Conservation (phyloP, 2,113 vertebrate species). For the Mastomys coucha region DNA sequence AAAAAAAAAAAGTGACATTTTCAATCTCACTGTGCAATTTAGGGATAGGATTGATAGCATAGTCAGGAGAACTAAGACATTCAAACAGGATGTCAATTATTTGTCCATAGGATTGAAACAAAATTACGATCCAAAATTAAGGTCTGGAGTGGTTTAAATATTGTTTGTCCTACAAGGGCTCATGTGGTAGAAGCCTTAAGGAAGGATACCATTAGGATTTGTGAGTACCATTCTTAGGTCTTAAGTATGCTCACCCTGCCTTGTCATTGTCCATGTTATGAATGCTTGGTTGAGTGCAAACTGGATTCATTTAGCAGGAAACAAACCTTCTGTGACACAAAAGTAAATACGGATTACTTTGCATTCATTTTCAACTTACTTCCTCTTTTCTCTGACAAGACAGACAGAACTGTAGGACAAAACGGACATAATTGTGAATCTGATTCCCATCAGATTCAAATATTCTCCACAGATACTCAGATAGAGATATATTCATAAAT, state of each 20-base stretch:
- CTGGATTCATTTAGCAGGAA: not conserved
- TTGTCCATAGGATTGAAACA: slow-evolving; percentile 1
- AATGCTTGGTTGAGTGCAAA: not conserved
- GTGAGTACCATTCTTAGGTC: too few relatives aligned
- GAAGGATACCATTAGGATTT: not conserved
- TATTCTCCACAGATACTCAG: not conserved
- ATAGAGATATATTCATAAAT: not conserved
- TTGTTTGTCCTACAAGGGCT: not conserved
- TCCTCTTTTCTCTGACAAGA: not conserved
- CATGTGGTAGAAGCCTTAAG: not conserved
- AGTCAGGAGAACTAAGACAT: slow-evolving; percentile 21
- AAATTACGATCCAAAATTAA: not conserved
- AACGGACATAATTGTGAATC: not conserved
- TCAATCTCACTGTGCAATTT: not conserved
- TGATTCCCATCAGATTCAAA: not conserved
- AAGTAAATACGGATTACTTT: not conserved
- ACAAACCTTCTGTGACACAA: not conserved
- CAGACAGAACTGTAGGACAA: not conserved
- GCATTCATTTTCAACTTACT: not conserved
- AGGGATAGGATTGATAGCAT: not conserved
- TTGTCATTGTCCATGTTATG: not conserved
- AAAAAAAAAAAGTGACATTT: not conserved
- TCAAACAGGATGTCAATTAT: not conserved
- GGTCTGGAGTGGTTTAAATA: not conserved
- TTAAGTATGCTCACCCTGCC: too few relatives aligned